These are phyloP conservation scores for Percopsis omiscomaycus DNA, from an alignment of 2,797 vertebrate species.

Conservation along the genomic window DNA sequence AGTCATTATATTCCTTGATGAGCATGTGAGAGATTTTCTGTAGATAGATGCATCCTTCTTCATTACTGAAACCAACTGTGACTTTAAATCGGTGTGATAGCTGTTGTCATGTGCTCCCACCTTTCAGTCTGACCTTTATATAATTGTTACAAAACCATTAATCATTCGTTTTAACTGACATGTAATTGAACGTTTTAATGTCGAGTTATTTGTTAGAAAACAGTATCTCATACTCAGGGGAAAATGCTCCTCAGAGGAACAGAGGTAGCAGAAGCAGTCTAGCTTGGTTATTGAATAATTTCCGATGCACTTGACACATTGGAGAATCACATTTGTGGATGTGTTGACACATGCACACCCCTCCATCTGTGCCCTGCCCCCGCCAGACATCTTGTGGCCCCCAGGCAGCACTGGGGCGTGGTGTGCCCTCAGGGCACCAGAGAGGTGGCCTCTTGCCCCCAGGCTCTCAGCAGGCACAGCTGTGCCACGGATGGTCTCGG, in stretches of 20 bases:
- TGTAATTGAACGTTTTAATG: not conserved
- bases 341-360: constrained; percentile 24
- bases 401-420: constrained; percentile 63
- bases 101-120: not conserved
- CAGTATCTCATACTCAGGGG: not conserved
- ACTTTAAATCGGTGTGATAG: not conserved
- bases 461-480: constrained; percentile 74
- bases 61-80: not conserved
- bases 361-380: constrained; percentile 64
- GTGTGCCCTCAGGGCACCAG: constrained; percentile 61
- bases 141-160: not conserved
- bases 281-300: constrained; percentile 20
- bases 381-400: constrained; percentile 61
- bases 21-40: not conserved
- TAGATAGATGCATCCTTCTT: not conserved
- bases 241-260: not conserved
- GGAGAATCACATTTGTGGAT: constrained; percentile 14
- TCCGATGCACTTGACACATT: constrained; percentile 29
- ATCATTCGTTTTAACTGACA: constrained; percentile 7
- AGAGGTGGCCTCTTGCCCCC: constrained; percentile 66
- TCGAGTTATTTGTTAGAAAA: no score
- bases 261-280: not conserved
- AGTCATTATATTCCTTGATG: no score
- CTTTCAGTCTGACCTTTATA: not conserved
- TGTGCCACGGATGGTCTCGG: constrained; percentile 62